These are phyloP conservation scores for Amphimallon solstitiale DNA, from an alignment of 2,888 invertebrate species.

Conservation along the genomic window DNA sequence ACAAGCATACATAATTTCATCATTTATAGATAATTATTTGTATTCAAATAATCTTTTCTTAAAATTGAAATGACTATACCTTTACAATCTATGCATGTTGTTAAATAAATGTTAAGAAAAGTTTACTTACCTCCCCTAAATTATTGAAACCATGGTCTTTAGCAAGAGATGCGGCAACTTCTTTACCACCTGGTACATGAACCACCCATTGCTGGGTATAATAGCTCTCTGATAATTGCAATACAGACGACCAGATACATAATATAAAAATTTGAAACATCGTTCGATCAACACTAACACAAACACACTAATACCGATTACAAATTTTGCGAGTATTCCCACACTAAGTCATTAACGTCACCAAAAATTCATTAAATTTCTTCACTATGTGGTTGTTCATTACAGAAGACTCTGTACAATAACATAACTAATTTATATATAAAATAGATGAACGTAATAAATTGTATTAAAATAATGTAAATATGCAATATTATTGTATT, in stretches of 20 bases:
- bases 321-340: neutral
- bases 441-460: too few relatives aligned
- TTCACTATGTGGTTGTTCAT: conserved; percentile 15
- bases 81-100: too few relatives aligned
- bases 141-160: conserved; percentile 85
- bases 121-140: conserved; percentile 80
- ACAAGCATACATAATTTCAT: too few relatives aligned
- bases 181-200: conserved; percentile 75
- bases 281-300: neutral
- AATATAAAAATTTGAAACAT: conserved; percentile 36
- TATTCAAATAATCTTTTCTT: too few relatives aligned
- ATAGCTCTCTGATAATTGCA: conserved; percentile 52
- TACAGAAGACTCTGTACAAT: conserved; percentile 1
- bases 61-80: too few relatives aligned
- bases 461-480: too few relatives aligned
- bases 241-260: conserved; percentile 33
- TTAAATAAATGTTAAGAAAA: too few relatives aligned
- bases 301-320: too few relatives aligned
- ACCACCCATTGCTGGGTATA: conserved; percentile 90
- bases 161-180: conserved; percentile 79
- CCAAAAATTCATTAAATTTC: conserved; percentile 6
- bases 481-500: too few relatives aligned
- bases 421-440: neutral
- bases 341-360: conserved; percentile 17
- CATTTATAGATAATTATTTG: too few relatives aligned